Conservation (phyloP, 2,888 invertebrate genomes). For the Octonoba sinensis region DNA sequence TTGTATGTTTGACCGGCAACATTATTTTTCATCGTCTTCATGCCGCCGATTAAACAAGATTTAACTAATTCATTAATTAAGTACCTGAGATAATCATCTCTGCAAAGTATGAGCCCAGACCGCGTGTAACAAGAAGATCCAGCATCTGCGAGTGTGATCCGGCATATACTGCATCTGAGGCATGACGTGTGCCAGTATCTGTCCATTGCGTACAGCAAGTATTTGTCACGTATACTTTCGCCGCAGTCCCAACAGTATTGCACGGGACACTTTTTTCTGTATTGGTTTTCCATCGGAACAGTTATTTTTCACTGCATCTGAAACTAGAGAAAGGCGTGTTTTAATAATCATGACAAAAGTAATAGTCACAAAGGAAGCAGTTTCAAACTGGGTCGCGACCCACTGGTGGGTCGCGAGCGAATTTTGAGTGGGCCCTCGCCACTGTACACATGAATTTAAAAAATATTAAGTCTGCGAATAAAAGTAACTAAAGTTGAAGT, state of each 20-base stretch:
- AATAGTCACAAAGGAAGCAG: neutral
- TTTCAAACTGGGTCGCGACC: too few species aligned
- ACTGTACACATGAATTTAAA: too few species aligned
- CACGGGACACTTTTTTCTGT: conserved; percentile 28
- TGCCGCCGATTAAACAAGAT: too few species aligned
- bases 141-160: conserved; percentile 89
- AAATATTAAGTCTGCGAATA: too few species aligned
- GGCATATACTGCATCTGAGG: conserved; percentile 93
- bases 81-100: conserved; percentile 94
- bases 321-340: neutral
- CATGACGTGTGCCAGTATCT: conserved; percentile 96
- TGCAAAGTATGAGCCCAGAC: conserved; percentile 94
- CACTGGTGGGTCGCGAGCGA: too few species aligned
- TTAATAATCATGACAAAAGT: neutral
- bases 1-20: too few species aligned
- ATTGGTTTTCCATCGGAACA: conserved; percentile 25
- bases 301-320: neutral
- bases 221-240: conserved; percentile 76
- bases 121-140: conserved; percentile 92
- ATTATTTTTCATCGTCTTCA: too few species aligned
- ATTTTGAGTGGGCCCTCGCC: too few species aligned
- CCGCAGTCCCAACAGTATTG: conserved; percentile 63
- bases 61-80: conserved; percentile 68
- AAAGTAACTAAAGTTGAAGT: too few species aligned
- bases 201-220: conserved; percentile 90